phyloP scores from a whole-genome alignment of 1,140 invertebrate genomes.

The Cydia pomonella region DNA sequence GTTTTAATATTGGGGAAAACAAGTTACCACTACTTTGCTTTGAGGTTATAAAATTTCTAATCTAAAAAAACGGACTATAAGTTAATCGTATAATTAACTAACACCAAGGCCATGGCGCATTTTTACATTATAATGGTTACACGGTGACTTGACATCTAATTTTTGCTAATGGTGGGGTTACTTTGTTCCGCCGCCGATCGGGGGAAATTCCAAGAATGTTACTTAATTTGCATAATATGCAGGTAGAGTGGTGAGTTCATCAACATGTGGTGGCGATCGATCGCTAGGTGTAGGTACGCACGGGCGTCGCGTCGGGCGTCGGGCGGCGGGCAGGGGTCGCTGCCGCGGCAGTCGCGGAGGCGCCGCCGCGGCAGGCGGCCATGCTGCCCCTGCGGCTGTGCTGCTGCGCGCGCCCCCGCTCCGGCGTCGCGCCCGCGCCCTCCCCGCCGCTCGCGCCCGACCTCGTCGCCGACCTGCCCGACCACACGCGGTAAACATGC shows the following conservation, averaged over 20 bases:
- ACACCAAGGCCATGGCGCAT: slow-evolving; percentile 27
- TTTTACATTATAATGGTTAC: slow-evolving; percentile 21
- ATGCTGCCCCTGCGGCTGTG: slow-evolving; percentile 50
- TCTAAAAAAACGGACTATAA: no score
- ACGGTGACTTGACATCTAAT: slow-evolving; percentile 15
- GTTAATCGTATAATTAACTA: slow-evolving; percentile 18
- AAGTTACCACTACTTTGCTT: no score
- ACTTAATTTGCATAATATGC: slow-evolving; percentile 59
- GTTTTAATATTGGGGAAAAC: no score
- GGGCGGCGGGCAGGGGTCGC: slow-evolving; percentile 67
- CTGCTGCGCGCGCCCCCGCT: slow-evolving; percentile 43
- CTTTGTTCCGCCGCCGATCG: slow-evolving; percentile 23
- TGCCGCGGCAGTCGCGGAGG: slow-evolving; percentile 64
- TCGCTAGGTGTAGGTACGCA: slow-evolving; percentile 40
- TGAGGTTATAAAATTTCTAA: no score
- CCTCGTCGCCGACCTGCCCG: slow-evolving; percentile 53
- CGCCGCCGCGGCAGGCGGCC: slow-evolving; percentile 50
- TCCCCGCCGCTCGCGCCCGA: slow-evolving; percentile 35
- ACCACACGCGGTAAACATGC: slow-evolving; percentile 63
- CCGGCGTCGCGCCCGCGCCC: slow-evolving; percentile 31
- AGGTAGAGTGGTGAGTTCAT: slow-evolving; percentile 62
- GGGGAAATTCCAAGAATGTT: slow-evolving; percentile 35
- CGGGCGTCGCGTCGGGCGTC: slow-evolving; percentile 39
- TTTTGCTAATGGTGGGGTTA: slow-evolving; percentile 21
- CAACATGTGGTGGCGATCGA: slow-evolving; percentile 54